These are phyloP conservation scores for Thalassoma bifasciatum DNA, from an alignment of 2,113 vertebrate species.

Conservation along the genomic window DNA sequence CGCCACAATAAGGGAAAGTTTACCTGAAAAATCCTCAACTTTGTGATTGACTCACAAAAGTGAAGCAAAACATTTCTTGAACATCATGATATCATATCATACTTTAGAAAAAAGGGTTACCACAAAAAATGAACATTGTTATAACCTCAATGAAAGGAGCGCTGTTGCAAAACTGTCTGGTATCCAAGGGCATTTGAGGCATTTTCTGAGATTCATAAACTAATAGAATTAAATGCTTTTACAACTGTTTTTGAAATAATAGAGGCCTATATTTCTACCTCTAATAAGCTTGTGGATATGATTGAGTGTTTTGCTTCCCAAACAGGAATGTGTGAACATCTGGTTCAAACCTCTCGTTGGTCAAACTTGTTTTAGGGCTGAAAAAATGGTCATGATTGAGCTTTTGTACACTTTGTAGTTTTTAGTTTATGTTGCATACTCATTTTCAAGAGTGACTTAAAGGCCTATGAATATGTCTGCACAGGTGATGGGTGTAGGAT, in stretches of 20 bases:
- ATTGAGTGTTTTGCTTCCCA: background rate
- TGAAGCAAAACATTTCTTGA: no score
- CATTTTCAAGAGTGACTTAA: background rate
- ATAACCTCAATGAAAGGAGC: no score
- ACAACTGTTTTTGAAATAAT: background rate
- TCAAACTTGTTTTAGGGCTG: background rate
- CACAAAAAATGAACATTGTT: no score
- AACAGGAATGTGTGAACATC: constrained; percentile 9
- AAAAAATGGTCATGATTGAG: background rate
- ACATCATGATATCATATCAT: no score
- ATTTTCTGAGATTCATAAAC: no score
- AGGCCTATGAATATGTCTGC: background rate
- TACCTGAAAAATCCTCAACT: background rate
- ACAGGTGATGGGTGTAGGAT: background rate
- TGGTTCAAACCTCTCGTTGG: constrained; percentile 28
- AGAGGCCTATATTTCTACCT: background rate
- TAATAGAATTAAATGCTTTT: no score
- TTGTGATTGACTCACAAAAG: no score
- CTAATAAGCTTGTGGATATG: background rate
- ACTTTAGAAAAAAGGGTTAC: no score
- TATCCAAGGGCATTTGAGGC: no score
- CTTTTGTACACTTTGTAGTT: background rate
- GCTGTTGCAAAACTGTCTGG: no score
- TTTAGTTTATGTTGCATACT: background rate
- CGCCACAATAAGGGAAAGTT: background rate